These are phyloP conservation scores for Pseudococcus longispinus DNA, from an alignment of 2,888 invertebrate genomes.

Conservation along the genomic window DNA sequence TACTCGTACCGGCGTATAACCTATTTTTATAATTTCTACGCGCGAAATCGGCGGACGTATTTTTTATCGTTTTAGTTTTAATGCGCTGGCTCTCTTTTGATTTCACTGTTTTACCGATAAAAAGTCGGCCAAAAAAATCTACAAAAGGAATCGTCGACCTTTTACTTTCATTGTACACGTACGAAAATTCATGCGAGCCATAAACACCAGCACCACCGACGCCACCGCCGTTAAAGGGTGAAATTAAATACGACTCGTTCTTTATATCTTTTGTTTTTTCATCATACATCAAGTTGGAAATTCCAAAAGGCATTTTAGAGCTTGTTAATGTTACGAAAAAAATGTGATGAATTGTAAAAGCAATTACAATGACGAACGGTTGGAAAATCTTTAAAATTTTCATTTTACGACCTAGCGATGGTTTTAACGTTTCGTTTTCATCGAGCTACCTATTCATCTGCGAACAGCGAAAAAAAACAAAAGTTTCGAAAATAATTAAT, in stretches of 20 bases:
- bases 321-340: conserved; percentile 25
- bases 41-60: conserved; percentile 1
- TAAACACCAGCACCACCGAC: neutral
- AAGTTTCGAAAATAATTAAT: conserved; percentile 17
- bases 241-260: conserved; percentile 18
- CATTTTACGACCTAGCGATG: neutral
- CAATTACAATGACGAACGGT: conserved; percentile 32
- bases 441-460: conserved; percentile 9
- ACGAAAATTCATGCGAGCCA: neutral
- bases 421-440: neutral
- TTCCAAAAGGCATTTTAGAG: conserved; percentile 16
- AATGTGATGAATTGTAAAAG: conserved; percentile 26
- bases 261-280: conserved; percentile 38
- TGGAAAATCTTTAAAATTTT: conserved; percentile 27
- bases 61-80: conserved; percentile 1
- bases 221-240: too few relatives aligned
- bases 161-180: neutral
- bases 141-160: neutral
- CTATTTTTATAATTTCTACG: conserved; percentile 30
- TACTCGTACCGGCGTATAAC: neutral
- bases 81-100: neutral
- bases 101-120: conserved; percentile 9
- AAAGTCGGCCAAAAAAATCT: neutral
- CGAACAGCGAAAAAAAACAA: conserved; percentile 15
- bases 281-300: conserved; percentile 1